Percentiles rank a stretch among this genome's conserved stretches.
Evolutionary conservation across 2,888 invertebrate species (phyloP).

Genomic region (Diaprepes abbreviatus): DNA sequence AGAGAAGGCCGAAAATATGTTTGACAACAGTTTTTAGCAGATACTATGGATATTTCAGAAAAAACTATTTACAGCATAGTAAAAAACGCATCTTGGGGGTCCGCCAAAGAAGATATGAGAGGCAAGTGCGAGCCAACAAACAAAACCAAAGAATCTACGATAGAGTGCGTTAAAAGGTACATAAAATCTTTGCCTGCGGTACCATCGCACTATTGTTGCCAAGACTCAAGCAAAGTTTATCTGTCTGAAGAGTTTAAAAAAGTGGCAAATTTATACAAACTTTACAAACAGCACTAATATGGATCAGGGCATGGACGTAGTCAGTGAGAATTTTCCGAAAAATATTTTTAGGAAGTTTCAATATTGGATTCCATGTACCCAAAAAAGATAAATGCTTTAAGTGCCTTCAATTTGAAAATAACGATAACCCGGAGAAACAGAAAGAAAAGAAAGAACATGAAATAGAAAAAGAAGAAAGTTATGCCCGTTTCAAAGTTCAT

Average conservation of each 20-base stretch:
- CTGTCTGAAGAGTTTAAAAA: slow-evolving; percentile 12
- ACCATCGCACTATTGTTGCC: slow-evolving; percentile 8
- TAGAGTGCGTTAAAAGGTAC: neutral
- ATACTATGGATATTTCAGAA: slow-evolving; percentile 13
- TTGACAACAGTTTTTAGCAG: slow-evolving; percentile 1
- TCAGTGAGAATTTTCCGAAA: slow-evolving; percentile 2
- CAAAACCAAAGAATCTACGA: neutral
- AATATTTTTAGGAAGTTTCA: neutral
- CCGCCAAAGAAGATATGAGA: slow-evolving; percentile 8
- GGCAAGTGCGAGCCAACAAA: slow-evolving; percentile 1
- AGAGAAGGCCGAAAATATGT: neutral
- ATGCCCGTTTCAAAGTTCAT: slow-evolving; percentile 6
- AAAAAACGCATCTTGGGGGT: slow-evolving; percentile 12
- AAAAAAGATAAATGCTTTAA: slow-evolving; percentile 6
- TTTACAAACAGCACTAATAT: slow-evolving; percentile 2
- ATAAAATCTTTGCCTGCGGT: neutral
- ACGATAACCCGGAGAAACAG: neutral
- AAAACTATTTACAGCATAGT: slow-evolving; percentile 5
- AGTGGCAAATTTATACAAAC: neutral
- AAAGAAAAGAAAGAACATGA: slow-evolving; percentile 4
- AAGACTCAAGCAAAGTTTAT: slow-evolving; percentile 3
- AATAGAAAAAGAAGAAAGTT: slow-evolving; percentile 1
- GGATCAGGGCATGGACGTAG: slow-evolving; percentile 5
- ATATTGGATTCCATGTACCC: slow-evolving; percentile 12
- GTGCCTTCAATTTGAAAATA: neutral